Base-by-base conservation (phyloP, 2,797 vertebrate species). In the Erithacus rubecula region DNA sequence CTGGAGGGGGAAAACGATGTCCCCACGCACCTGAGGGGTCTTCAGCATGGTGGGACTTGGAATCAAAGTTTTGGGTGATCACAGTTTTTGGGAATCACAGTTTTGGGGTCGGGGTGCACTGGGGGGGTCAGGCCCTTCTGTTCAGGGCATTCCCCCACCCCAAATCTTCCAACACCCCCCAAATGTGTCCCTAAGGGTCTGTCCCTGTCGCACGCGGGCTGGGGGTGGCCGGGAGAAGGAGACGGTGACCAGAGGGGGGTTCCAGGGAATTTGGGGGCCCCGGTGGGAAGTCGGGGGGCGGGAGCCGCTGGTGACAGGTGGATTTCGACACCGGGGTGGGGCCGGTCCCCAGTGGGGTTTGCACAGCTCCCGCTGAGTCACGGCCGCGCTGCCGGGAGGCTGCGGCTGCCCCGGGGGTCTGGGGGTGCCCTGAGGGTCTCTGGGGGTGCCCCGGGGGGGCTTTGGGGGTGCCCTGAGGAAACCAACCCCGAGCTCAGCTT, bases 251-350 rank as follows among this genome's bases (percentile, higher is more conserved):
- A n/a, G 47, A 19, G 39, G 21, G 39, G 21, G 11, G 12, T 19
- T 1, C 26, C 26, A 1, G 16, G 7, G 21, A 12, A 8, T 30
- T 18, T 12, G 52, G 49, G 9, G 30, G 79, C 34, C 36, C 63
- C 30, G 19, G 30, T 68, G 84, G 63, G 90, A 83, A 84, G 63
- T 12, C 3, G 53, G 79, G 83, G 85, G 72, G 53, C 56, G 62
- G 87, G 93, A 98, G 98, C 97, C 96, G 97, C 98, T 98, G 98
- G 98, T 97, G 97, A 76, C 91, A 95, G 89, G 84, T 96, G 91
- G 80, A 92, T 95, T 96, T 96, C 91, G 26, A 92, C 95, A 94
- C 63, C 14, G 75, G 93, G 94, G 93, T 62, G 89, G 90, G 62
- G 89, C 84, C 44, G 41, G 41, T 89, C 89, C 82, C 83, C 80